phyloP scores from a whole-genome alignment of 1,140 invertebrate species.

The Drosophila parvula region DNA sequence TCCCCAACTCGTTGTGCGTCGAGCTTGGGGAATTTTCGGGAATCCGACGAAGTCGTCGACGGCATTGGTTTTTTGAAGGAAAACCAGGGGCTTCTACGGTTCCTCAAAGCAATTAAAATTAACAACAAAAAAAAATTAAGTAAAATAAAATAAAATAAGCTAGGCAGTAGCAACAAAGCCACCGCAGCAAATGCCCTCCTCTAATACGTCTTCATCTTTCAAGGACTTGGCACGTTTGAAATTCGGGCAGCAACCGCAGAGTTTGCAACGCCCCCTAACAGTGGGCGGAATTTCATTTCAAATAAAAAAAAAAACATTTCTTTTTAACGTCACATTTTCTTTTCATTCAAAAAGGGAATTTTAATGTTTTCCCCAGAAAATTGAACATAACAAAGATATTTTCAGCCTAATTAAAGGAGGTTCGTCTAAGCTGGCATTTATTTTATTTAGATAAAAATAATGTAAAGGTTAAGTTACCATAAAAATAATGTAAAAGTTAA shows the following conservation, averaged over 20 bases:
- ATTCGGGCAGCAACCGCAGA: slow-evolving; percentile 42
- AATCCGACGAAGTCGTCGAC: slow-evolving; percentile 3
- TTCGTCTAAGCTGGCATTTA: too few species aligned
- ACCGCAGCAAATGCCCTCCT: slow-evolving; percentile 31
- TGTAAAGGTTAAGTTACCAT: too few species aligned
- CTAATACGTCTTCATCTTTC: slow-evolving; percentile 26
- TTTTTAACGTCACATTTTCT: neutral
- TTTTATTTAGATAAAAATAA: too few species aligned
- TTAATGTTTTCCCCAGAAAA: neutral
- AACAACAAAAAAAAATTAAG: slow-evolving; percentile 15
- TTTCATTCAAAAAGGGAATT: neutral
- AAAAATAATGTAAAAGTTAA: too few species aligned
- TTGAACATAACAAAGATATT: neutral
- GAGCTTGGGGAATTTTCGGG: slow-evolving; percentile 54
- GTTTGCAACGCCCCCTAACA: slow-evolving; percentile 10
- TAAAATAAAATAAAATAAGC: slow-evolving; percentile 2
- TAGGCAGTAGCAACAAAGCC: slow-evolving; percentile 34
- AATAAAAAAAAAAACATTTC: neutral
- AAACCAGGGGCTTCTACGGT: slow-evolving; percentile 41
- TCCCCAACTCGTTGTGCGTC: slow-evolving; percentile 38
- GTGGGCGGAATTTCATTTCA: slow-evolving; percentile 17
- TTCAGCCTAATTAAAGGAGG: too few species aligned
- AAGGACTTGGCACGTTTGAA: slow-evolving; percentile 54
- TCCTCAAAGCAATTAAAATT: slow-evolving; percentile 76
- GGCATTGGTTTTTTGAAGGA: slow-evolving; percentile 11